Evolutionary conservation across 2,888 invertebrate species (phyloP).

Genomic region (Torymus texanus): DNA sequence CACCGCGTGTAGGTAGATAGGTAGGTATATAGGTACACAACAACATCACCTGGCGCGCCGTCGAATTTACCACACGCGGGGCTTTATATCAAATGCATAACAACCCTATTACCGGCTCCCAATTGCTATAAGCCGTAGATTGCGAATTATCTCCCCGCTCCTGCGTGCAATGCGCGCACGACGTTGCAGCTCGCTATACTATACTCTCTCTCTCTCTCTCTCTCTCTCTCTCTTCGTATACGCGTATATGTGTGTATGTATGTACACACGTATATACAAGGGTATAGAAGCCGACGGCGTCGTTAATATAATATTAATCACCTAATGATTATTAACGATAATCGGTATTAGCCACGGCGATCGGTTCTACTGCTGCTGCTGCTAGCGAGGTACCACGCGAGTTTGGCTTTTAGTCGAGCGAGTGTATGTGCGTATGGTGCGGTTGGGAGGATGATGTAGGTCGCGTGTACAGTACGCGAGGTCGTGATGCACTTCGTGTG

Average conservation of each 20-base stretch:
- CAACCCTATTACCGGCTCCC: constrained; percentile 66
- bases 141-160: constrained; percentile 64
- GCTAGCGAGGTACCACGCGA: no score
- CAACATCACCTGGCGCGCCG: background rate
- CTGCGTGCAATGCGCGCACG: no score
- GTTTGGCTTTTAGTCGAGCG: constrained; percentile 9
- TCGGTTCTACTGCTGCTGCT: constrained; percentile 26
- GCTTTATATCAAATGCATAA: constrained; percentile 68
- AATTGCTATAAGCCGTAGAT: constrained; percentile 69
- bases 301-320: constrained; percentile 63
- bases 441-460: no score
- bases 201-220: background rate
- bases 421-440: background rate
- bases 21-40: no score
- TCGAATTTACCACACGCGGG: background rate
- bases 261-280: background rate
- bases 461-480: no score
- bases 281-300: background rate
- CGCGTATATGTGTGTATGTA: background rate
- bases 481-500: no score
- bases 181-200: constrained; percentile 13
- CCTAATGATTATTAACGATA: constrained; percentile 65
- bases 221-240: background rate
- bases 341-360: constrained; percentile 61
- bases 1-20: no score